Evolutionary conservation across 2,888 invertebrate genomes (phyloP).

Genomic region (Lomographa bimaculata): DNA sequence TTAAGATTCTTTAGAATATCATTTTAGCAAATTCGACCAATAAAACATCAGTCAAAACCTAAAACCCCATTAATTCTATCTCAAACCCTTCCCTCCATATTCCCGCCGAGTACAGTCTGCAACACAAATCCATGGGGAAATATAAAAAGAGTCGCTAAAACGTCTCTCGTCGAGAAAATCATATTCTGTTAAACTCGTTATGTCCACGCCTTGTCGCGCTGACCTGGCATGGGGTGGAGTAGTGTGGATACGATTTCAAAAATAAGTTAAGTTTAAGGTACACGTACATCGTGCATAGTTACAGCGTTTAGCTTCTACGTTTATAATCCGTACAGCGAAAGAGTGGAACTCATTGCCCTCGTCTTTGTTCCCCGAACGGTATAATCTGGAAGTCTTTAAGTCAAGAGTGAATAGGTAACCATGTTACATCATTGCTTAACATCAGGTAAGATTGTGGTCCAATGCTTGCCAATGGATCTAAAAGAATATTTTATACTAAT

Average conservation of each 20-base stretch:
- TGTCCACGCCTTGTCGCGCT: constrained; percentile 77
- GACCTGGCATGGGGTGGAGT: constrained; percentile 64
- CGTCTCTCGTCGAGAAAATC: constrained; percentile 77
- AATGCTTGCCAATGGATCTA: no score
- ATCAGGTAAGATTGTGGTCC: no score
- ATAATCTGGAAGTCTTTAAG: no score
- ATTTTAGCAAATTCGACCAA: constrained; percentile 2
- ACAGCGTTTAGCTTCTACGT: no score
- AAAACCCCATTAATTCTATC: constrained; percentile 3
- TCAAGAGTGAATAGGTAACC: no score
- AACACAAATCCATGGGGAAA: constrained; percentile 53
- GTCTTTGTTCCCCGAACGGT: no score
- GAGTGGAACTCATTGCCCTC: no score
- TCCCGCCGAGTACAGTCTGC: constrained; percentile 64
- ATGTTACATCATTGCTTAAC: no score
- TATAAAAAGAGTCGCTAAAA: constrained; percentile 77
- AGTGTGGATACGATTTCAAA: constrained; percentile 44
- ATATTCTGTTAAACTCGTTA: constrained; percentile 83
- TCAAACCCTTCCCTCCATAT: constrained; percentile 48
- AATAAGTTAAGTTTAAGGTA: background rate
- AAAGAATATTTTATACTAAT: no score
- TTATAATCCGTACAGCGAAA: no score
- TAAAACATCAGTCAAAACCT: constrained; percentile 16
- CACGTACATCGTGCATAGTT: no score
- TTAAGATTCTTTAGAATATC: no score